Base-by-base conservation (phyloP, 1,140 invertebrate genomes). In the Pogonus chalceus region DNA sequence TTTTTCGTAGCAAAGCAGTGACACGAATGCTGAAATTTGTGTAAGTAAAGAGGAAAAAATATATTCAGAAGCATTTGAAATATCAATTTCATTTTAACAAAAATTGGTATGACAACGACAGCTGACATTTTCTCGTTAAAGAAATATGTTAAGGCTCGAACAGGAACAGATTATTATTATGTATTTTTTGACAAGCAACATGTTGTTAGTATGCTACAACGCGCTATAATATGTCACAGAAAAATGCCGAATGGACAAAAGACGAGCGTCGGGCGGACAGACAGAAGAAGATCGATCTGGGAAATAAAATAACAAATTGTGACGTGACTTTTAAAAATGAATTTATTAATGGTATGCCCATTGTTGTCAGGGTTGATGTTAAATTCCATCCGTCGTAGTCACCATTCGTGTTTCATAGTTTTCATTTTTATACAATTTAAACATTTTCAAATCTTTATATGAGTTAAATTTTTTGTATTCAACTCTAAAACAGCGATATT, bases 211-310 rank as follows among this genome's bases (percentile, higher is more conserved):
- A 18, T 43, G 37, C 37, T n/a, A n/a, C n/a, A n/a, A n/a, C n/a
- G n/a, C n/a, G 37, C 9, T 18, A 16, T 16, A 43, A 43, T 43
- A 7, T 43, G 37, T 43, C 37, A 43, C 18, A 18, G 37, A 43
- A 43, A 43, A 43, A 43, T 43, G 37, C 37, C 37, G 37, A 43
- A 43, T 43, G 37, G 37, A 43, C 37, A 43, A 43, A 43, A 12
- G 37, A 10, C n/a, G n/a, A 18, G 18, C 37, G 18, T 12, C 9
- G 18, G 18, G 3, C 9, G 37, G 37, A 12, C 7, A 43, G 26
- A 14, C 37, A 43, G 9, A 43, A 7, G 9, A 43, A 12, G 37
- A 43, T 43, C 18, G 37, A 43, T 43, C 37, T 10, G 9, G 3
- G 7, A 43, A 43, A 43, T 31, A 31, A 31, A 31, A 31, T 14